phyloP scores from a whole-genome alignment of 2,888 invertebrate genomes.

The Epiblema foenella region DNA sequence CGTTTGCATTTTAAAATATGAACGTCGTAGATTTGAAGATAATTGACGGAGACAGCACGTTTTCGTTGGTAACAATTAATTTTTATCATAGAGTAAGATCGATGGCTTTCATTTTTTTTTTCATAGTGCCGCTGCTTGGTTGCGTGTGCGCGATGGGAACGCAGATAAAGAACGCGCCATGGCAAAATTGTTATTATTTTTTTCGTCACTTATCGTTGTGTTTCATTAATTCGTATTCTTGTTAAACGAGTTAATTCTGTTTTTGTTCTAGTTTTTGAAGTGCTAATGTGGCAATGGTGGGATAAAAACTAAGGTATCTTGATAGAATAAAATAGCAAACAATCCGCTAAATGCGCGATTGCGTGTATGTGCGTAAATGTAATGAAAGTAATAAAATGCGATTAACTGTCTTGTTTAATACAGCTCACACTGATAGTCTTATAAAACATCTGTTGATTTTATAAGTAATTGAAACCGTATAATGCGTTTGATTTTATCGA shows the following conservation, averaged over 20 bases:
- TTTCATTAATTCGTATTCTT: conserved; percentile 58
- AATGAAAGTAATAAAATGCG: conserved; percentile 22
- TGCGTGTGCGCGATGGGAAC: conserved; percentile 65
- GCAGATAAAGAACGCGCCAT: conserved; percentile 64
- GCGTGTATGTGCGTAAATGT: conserved; percentile 38
- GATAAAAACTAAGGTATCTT: conserved; percentile 22
- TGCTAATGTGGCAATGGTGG: conserved; percentile 35
- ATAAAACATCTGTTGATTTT: neutral
- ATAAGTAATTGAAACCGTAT: neutral
- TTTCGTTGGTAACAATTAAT: conserved; percentile 53
- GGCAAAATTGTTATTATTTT: conserved; percentile 56
- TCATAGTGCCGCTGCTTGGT: conserved; percentile 61
- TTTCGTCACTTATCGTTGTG: conserved; percentile 57
- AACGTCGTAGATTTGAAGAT: conserved; percentile 41
- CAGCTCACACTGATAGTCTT: neutral
- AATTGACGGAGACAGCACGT: conserved; percentile 42
- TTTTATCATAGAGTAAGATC: conserved; percentile 69
- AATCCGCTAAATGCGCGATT: conserved; percentile 33
- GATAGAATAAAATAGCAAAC: conserved; percentile 30
- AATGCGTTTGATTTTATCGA: neutral
- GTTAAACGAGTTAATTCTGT: conserved; percentile 37
- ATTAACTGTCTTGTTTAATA: conserved; percentile 18
- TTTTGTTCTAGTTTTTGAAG: conserved; percentile 31
- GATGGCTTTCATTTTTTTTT: conserved; percentile 66
- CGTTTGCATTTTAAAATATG: conserved; percentile 33